phyloP scores from a whole-genome alignment of 2,888 invertebrate species.

The Encarsia formosa region DNA sequence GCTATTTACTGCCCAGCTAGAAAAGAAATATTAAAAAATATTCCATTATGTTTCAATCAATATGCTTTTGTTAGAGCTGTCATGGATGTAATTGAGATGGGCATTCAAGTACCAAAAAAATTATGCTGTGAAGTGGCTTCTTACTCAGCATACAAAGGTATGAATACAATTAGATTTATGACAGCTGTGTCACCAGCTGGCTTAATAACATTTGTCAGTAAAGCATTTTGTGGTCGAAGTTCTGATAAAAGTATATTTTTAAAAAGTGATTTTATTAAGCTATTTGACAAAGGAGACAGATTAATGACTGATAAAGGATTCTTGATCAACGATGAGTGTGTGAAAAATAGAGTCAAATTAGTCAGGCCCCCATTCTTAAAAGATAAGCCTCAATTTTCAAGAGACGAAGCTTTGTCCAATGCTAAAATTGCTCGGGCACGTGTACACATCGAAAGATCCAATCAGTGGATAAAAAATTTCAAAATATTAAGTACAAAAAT shows the following conservation, averaged over 20 bases:
- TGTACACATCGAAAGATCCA: slow-evolving; percentile 23
- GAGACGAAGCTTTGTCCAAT: slow-evolving; percentile 15
- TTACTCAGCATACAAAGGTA: slow-evolving; percentile 34
- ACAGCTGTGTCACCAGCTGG: slow-evolving; percentile 34
- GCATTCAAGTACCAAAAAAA: slow-evolving; percentile 30
- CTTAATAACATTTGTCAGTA: slow-evolving; percentile 32
- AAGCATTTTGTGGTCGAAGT: slow-evolving; percentile 26
- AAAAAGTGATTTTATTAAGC: slow-evolving; percentile 18
- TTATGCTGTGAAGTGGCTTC: slow-evolving; percentile 25
- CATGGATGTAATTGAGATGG: slow-evolving; percentile 36
- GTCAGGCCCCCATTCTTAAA: slow-evolving; percentile 23
- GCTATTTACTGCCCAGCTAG: slow-evolving; percentile 1
- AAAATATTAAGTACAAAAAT: slow-evolving; percentile 6
- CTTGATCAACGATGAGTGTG: slow-evolving; percentile 22
- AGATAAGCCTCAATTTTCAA: slow-evolving; percentile 25
- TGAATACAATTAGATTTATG: slow-evolving; percentile 24
- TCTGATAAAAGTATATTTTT: slow-evolving; percentile 22
- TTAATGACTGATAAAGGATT: slow-evolving; percentile 28
- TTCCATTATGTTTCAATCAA: slow-evolving; percentile 33
- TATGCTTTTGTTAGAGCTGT: slow-evolving; percentile 33
- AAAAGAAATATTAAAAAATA: slow-evolving; percentile 4
- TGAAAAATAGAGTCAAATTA: slow-evolving; percentile 10
- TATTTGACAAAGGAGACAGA: slow-evolving; percentile 19
- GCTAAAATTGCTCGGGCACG: slow-evolving; percentile 21
- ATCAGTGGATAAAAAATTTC: slow-evolving; percentile 20